Percentiles rank a stretch among this genome's conserved stretches.
These are phyloP conservation scores for Pomatostomus ruficeps DNA, from an alignment of 2,113 vertebrate genomes.

Conservation along the genomic window DNA sequence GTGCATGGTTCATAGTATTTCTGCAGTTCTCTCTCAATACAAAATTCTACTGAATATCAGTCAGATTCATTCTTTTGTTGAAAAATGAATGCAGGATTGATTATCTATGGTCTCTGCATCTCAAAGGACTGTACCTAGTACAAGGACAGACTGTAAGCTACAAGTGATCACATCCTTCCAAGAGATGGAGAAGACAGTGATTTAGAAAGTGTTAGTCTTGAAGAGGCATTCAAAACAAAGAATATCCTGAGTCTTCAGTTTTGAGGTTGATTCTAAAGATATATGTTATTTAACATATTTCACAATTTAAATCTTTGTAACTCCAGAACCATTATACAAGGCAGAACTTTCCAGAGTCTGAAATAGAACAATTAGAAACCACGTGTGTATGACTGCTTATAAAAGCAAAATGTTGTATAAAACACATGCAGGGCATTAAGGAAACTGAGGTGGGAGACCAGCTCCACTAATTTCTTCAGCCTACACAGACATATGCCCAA, in stretches of 20 bases:
- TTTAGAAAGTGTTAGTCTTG: neutral
- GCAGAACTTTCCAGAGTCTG: neutral
- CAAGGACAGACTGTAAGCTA: neutral
- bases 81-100: neutral
- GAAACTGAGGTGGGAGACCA: neutral
- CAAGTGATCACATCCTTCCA: neutral
- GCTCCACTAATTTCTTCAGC: neutral
- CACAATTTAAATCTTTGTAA: neutral
- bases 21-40: neutral
- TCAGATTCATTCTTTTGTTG: neutral
- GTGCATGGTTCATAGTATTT: neutral
- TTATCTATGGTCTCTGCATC: neutral
- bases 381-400: neutral
- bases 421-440: neutral
- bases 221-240: neutral
- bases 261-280: neutral
- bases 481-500: neutral
- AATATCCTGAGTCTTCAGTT: neutral
- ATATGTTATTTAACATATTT: neutral
- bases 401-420: neutral
- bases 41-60: neutral
- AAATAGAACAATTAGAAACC: neutral
- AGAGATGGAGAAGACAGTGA: neutral
- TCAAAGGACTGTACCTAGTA: neutral
- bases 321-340: neutral